A percentile compares a stretch with the other conserved stretches of the same genome.
Conservation (phyloP, 2,888 invertebrate species). For the Caenorhabditis becei region DNA sequence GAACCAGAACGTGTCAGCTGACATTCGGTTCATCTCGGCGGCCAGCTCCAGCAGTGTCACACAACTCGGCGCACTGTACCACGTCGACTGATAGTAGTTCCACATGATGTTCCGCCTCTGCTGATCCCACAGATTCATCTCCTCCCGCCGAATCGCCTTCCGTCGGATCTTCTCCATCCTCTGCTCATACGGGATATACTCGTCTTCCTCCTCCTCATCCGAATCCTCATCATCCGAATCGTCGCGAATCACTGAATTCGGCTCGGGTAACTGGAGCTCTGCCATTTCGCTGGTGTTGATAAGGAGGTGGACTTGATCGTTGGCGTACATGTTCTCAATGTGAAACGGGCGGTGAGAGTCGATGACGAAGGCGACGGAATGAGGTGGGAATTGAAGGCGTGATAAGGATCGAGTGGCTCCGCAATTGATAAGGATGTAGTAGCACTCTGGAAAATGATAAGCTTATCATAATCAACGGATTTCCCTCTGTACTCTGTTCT, state of each 20-base stretch:
- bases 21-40: conserved; percentile 70
- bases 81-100: conserved; percentile 76
- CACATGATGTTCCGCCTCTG: conserved; percentile 71
- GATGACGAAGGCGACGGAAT: conserved; percentile 70
- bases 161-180: conserved; percentile 58
- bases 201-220: conserved; percentile 63
- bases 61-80: conserved; percentile 70
- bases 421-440: conserved; percentile 76
- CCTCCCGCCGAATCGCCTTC: conserved; percentile 64
- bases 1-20: conserved; percentile 76
- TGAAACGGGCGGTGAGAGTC: conserved; percentile 78
- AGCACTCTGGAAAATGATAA: conserved; percentile 30
- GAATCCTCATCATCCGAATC: conserved; percentile 61
- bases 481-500: conserved; percentile 61
- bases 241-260: conserved; percentile 48
- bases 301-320: conserved; percentile 63
- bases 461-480: neutral
- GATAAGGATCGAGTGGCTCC: conserved; percentile 70
- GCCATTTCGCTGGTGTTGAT: conserved; percentile 59
- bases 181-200: conserved; percentile 46
- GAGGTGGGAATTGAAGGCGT: conserved; percentile 64
- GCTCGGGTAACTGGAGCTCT: conserved; percentile 59
- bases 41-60: conserved; percentile 75
- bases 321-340: conserved; percentile 76
- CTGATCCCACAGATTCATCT: conserved; percentile 69